Base-by-base conservation (phyloP, 2,797 vertebrate genomes). In the Microctenopoma steveboyesi region DNA sequence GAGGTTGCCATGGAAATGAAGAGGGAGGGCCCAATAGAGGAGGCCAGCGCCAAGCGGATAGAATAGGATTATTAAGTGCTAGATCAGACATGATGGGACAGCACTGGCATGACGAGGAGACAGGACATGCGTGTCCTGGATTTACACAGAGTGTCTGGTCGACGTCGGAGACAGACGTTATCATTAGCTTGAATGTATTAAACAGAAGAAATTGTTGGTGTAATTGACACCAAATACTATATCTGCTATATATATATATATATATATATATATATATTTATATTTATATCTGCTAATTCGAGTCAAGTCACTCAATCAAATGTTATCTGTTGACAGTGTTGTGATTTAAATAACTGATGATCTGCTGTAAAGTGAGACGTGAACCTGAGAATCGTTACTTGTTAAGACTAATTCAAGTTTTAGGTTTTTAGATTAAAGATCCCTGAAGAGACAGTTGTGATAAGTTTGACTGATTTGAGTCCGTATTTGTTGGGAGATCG, bases 1-100 rank as follows among this genome's bases (percentile, higher is more conserved):
- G 94, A 96, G 64, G 95, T 95, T 35, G 91, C 93, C 53, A 90
- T 92, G 1, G 95, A 96, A 71, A 90, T 90, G 64, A 96, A 96
- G 88, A 93, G 93, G 55, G 94, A 96, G 83, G 94, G 92, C 47
- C 94, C 93, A 0, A 86, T 89, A 35, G 90, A 93, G 13, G 92
- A 94, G 76, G 82, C 75, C 12, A 72, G 88, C 13, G 86, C 89
- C 56, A 86, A 91, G 57, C 88, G 86, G 42, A 86, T 92, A 74
- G 93, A 93, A 10, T 86, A 95, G 67, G 77, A 95, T 54, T 86
- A 92, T 22, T 79, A 88, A 93, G 73, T 96, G 95, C 83, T 93
- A 92, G 59, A 86, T 87, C 0, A 67, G 74, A 0, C 79, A 1
- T 6, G 12, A 33, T 27, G 11, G 10, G 52, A 56, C 46, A 27